phyloP scores from a whole-genome alignment of 2,888 invertebrate genomes.

The Tridacna crocea region DNA sequence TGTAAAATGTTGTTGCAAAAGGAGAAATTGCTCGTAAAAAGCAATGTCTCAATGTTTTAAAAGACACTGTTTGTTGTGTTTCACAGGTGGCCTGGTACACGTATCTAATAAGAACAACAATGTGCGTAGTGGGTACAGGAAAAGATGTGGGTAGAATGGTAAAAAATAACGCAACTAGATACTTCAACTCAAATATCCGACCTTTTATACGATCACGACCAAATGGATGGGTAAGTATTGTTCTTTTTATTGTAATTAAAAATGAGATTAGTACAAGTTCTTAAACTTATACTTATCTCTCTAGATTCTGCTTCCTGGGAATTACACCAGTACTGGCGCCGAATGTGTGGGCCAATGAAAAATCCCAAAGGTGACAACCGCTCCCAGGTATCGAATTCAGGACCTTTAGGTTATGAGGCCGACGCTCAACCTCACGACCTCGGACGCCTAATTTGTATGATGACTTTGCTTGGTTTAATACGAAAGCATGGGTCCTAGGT shows the following conservation, averaged over 20 bases:
- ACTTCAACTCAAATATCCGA: slow-evolving; percentile 42
- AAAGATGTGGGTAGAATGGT: slow-evolving; percentile 27
- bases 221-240: slow-evolving; percentile 58
- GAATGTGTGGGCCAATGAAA: too few species aligned
- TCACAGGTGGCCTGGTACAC: slow-evolving; percentile 60
- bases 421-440: neutral
- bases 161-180: slow-evolving; percentile 29
- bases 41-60: neutral
- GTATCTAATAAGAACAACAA: slow-evolving; percentile 44
- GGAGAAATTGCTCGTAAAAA: too few species aligned
- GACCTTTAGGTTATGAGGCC: neutral
- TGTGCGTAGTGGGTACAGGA: slow-evolving; percentile 39
- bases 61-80: neutral
- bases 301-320: neutral
- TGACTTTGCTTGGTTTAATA: neutral
- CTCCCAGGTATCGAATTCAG: too few species aligned
- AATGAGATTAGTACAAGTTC: neutral
- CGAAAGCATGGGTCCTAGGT: too few species aligned
- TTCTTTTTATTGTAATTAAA: neutral
- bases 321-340: too few species aligned
- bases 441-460: neutral
- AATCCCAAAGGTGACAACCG: too few species aligned
- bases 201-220: slow-evolving; percentile 54
- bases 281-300: too few species aligned
- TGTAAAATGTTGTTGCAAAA: too few species aligned